Evolutionary conservation across 2,888 invertebrate species (phyloP).

Genomic region (Drosophila nigricruria): DNA sequence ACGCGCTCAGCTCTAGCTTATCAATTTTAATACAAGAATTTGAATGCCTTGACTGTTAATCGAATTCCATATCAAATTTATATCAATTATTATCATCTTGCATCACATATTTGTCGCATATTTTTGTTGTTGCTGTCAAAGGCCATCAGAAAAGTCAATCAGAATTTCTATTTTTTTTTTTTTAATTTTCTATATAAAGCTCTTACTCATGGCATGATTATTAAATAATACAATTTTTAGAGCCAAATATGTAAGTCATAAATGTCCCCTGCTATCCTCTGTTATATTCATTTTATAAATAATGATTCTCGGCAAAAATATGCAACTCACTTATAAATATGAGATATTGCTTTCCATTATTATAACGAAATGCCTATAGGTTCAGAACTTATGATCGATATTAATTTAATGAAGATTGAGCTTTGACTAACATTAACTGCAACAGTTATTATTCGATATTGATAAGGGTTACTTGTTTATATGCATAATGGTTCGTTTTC

Average conservation of each 20-base stretch:
- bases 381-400: background rate
- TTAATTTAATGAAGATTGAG: background rate
- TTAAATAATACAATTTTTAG: slow-evolving; percentile 16
- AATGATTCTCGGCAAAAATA: background rate
- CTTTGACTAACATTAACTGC: background rate
- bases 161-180: slow-evolving; percentile 16
- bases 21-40: background rate
- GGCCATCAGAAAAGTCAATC: slow-evolving; percentile 19
- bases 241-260: slow-evolving; percentile 15
- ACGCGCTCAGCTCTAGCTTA: slow-evolving; percentile 1
- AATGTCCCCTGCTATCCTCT: background rate
- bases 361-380: background rate
- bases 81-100: background rate
- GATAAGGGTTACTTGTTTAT: too few relatives aligned
- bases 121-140: slow-evolving; percentile 12
- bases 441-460: too few relatives aligned
- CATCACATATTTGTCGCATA: slow-evolving; percentile 2
- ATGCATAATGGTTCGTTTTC: too few relatives aligned
- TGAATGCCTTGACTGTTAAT: background rate
- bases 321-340: slow-evolving; percentile 14
- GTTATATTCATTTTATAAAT: slow-evolving; percentile 16
- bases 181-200: background rate
- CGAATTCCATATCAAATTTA: slow-evolving; percentile 5
- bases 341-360: background rate
- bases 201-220: slow-evolving; percentile 28